Evolutionary conservation across 2,797 vertebrate genomes (phyloP).

Genomic region (Alosa sapidissima): DNA sequence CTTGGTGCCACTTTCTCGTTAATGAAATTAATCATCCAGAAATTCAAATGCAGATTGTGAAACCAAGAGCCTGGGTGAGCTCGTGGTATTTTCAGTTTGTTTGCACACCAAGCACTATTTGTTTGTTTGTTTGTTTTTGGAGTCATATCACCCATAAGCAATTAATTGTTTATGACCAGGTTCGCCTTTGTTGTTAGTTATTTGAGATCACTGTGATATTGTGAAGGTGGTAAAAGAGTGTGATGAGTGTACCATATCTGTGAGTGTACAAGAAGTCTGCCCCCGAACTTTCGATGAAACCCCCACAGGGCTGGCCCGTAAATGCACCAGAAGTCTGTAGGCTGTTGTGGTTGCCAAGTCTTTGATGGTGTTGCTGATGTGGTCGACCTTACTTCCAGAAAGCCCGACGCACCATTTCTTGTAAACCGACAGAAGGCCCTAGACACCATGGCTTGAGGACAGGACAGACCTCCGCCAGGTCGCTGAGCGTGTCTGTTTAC

Average conservation of each 20-base stretch:
- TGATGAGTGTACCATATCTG: not conserved
- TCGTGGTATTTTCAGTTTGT: not conserved
- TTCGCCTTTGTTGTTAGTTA: not conserved
- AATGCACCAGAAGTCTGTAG: slow-evolving; percentile 17
- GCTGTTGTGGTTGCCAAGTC: not conserved
- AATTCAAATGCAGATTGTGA: slow-evolving; percentile 16
- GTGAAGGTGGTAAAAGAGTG: not conserved
- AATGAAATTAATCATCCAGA: slow-evolving; percentile 22
- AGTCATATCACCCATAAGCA: not conserved
- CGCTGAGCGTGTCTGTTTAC: not conserved
- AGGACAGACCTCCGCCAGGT: not conserved
- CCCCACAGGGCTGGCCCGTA: slow-evolving; percentile 1
- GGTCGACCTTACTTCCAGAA: slow-evolving; percentile 19
- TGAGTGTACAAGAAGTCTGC: not conserved
- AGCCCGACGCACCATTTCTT: not conserved
- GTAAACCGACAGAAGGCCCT: not conserved
- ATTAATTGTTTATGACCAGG: not conserved
- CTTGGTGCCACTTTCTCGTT: not conserved
- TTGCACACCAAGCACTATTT: not conserved
- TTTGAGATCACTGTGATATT: not conserved
- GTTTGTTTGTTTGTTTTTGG: not conserved
- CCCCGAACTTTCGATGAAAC: not conserved
- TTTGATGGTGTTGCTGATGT: slow-evolving; percentile 1
- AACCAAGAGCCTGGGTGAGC: not conserved
- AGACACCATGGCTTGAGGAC: not conserved